Evolutionary conservation across 1,140 invertebrate species (phyloP).

Genomic region (Tetraneura akinire): DNA sequence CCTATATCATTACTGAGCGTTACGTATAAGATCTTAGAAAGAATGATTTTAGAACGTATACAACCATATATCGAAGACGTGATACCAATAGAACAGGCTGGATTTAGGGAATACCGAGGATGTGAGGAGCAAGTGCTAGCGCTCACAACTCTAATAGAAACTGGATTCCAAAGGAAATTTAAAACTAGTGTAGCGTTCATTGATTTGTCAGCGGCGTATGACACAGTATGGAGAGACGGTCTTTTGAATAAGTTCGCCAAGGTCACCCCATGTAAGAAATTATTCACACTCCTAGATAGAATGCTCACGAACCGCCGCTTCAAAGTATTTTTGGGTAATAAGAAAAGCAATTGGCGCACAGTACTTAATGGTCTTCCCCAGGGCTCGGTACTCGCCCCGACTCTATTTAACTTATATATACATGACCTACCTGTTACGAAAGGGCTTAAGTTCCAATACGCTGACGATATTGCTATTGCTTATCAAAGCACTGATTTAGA

Average conservation of each 20-base stretch:
- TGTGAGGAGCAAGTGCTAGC: too few species aligned
- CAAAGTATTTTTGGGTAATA: constrained; percentile 47
- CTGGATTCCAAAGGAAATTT: constrained; percentile 19
- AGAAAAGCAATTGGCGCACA: too few species aligned
- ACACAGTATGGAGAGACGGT: constrained; percentile 41
- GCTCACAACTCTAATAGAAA: not conserved
- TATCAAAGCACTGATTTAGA: too few species aligned
- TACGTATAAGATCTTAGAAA: not conserved
- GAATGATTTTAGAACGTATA: constrained; percentile 51
- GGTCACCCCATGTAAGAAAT: too few species aligned
- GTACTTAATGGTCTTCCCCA: too few species aligned
- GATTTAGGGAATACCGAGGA: too few species aligned
- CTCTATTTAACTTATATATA: too few species aligned
- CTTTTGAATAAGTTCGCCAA: constrained; percentile 45
- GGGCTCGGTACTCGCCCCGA: too few species aligned
- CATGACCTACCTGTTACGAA: too few species aligned
- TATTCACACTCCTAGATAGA: constrained; percentile 21
- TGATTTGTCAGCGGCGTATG: constrained; percentile 51
- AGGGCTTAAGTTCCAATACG: too few species aligned
- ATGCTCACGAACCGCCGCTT: constrained; percentile 52
- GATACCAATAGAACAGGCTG: too few species aligned
- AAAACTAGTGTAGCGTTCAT: constrained; percentile 48
- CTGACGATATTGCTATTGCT: too few species aligned
- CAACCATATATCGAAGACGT: constrained; percentile 11
- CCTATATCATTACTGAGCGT: constrained; percentile 50